Conservation (phyloP, 2,888 invertebrate species). For the Lasioglossum lativentre region DNA sequence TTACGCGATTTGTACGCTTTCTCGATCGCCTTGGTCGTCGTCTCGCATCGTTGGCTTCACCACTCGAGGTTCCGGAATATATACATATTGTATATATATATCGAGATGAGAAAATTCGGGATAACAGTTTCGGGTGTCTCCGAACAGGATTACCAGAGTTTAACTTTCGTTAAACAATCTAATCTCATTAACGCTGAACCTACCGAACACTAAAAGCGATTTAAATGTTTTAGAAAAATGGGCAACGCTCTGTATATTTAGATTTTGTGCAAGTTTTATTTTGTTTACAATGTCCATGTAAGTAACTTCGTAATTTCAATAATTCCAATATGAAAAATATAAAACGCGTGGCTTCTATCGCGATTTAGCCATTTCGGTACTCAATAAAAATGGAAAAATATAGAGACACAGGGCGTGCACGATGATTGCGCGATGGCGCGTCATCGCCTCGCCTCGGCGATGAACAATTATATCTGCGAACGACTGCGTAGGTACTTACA, state of each 20-base stretch:
- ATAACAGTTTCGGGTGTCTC: not conserved
- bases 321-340: too few species aligned
- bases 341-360: too few species aligned
- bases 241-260: too few species aligned
- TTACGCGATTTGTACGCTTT: slow-evolving; percentile 26
- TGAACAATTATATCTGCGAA: slow-evolving; percentile 14
- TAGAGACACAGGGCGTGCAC: not conserved
- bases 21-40: not conserved
- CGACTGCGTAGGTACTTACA: slow-evolving; percentile 33
- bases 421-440: slow-evolving; percentile 24
- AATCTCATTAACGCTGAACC: too few species aligned
- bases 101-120: not conserved
- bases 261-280: too few species aligned
- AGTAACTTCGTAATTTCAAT: too few species aligned
- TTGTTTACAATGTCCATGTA: too few species aligned
- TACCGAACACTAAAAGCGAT: too few species aligned
- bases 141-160: not conserved
- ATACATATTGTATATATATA: too few species aligned
- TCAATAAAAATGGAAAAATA: not conserved
- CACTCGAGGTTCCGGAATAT: too few species aligned
- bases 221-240: too few species aligned
- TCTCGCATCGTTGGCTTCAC: not conserved
- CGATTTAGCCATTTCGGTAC: too few species aligned
- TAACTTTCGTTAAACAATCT: not conserved
- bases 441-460: slow-evolving; percentile 14